Percentiles rank a stretch among this genome's conserved stretches.
Conservation (phyloP, 2,888 invertebrate species). For the Tricholauxania praeusta region DNA sequence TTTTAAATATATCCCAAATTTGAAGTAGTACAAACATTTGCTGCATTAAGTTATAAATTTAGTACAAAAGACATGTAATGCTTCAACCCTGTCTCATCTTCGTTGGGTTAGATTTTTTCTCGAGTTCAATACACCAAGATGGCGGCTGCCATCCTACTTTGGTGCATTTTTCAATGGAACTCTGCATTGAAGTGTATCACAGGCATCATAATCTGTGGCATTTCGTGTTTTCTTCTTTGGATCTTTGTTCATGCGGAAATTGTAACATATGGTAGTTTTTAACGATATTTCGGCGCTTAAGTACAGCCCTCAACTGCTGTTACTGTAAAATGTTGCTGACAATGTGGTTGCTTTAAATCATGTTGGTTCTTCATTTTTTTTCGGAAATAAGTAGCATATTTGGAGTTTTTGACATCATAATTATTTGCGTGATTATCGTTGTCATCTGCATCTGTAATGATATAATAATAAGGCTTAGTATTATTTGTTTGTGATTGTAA, state of each 20-base stretch:
- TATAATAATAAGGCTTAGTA: not conserved
- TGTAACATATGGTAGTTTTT: slow-evolving; percentile 52
- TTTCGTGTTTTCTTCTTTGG: not conserved
- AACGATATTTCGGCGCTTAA: not conserved
- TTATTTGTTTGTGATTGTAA: not conserved
- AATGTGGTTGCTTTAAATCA: slow-evolving; percentile 61
- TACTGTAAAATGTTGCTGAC: not conserved
- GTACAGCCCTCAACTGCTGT: slow-evolving; percentile 28
- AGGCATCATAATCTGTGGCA: slow-evolving; percentile 10
- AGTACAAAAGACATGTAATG: slow-evolving; percentile 32
- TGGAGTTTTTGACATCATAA: slow-evolving; percentile 3
- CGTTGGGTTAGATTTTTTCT: not conserved
- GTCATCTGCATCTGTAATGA: slow-evolving; percentile 22
- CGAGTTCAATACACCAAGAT: slow-evolving; percentile 18
- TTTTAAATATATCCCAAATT: not conserved
- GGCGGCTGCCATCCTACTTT: slow-evolving; percentile 18
- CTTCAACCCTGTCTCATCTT: slow-evolving; percentile 13
- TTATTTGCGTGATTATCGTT: not conserved
- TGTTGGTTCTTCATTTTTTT: slow-evolving; percentile 38
- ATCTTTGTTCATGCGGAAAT: slow-evolving; percentile 46
- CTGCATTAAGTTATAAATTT: slow-evolving; percentile 31
- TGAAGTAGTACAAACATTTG: not conserved
- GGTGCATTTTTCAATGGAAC: slow-evolving; percentile 22
- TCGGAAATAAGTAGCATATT: no score
- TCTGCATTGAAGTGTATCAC: slow-evolving; percentile 14